Evolutionary conservation across 2,113 vertebrate genomes (phyloP).

Genomic region (Zosterops hypoxanthus): DNA sequence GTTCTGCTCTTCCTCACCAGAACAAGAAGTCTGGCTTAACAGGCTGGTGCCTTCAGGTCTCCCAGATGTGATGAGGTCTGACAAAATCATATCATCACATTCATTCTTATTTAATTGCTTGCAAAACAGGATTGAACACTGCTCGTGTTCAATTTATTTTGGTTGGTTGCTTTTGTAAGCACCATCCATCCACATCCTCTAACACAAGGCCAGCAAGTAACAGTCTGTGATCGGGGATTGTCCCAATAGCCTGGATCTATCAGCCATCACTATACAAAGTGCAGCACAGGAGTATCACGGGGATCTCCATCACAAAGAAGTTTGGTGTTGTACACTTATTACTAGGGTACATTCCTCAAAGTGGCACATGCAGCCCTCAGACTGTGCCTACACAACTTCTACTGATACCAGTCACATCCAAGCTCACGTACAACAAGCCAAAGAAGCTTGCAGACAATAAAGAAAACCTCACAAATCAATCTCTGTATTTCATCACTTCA

Average conservation of each 20-base stretch:
- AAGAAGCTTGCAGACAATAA: not conserved
- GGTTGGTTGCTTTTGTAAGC: not conserved
- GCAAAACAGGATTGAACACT: conserved; percentile 33
- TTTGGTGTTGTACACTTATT: not conserved
- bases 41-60: conserved; percentile 19
- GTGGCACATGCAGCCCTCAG: not conserved
- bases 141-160: not conserved
- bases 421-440: not conserved
- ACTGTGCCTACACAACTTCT: not conserved
- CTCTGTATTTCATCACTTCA: not conserved
- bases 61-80: not conserved
- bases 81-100: not conserved
- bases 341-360: not conserved
- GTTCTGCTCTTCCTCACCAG: conserved; percentile 4
- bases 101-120: conserved; percentile 27
- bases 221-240: not conserved
- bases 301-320: not conserved
- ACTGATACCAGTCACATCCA: not conserved
- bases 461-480: not conserved
- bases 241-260: not conserved
- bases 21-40: not conserved
- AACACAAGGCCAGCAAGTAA: not conserved
- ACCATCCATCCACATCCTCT: not conserved
- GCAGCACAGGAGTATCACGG: not conserved
- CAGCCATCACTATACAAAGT: not conserved